phyloP scores from a whole-genome alignment of 2,888 invertebrate species.

The Anticlea derivata region DNA sequence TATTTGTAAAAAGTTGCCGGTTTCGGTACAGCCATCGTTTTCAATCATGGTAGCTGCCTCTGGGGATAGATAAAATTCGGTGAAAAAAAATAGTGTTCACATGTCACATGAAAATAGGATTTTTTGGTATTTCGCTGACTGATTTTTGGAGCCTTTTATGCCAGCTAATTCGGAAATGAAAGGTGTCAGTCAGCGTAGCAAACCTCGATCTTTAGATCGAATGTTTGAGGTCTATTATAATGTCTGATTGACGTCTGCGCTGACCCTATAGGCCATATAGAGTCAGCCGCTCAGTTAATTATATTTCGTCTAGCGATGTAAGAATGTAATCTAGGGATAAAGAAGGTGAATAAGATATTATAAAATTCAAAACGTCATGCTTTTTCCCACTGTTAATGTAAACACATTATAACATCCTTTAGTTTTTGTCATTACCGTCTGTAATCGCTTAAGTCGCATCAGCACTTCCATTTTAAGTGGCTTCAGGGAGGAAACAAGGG shows the following conservation, averaged over 20 bases:
- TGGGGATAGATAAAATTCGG: constrained; percentile 57
- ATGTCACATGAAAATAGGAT: constrained; percentile 7
- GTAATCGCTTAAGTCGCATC: constrained; percentile 51
- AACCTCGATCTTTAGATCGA: too few relatives aligned
- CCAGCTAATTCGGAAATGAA: too few relatives aligned
- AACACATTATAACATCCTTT: constrained; percentile 35
- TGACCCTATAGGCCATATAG: too few relatives aligned
- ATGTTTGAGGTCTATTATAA: too few relatives aligned
- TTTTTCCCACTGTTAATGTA: constrained; percentile 1
- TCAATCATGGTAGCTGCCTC: constrained; percentile 60
- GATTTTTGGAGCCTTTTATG: too few relatives aligned
- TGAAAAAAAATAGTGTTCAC: constrained; percentile 58
- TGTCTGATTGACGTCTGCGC: too few relatives aligned
- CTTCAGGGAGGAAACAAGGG: constrained; percentile 58
- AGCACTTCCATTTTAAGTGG: constrained; percentile 52
- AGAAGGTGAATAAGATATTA: too few relatives aligned
- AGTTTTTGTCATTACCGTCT: constrained; percentile 48
- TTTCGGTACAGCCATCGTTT: constrained; percentile 56
- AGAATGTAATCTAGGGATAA: too few relatives aligned
- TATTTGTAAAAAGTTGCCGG: constrained; percentile 26
- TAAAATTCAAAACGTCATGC: too few relatives aligned
- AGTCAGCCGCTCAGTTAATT: too few relatives aligned
- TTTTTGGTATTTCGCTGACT: constrained; percentile 4
- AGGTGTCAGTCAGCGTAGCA: too few relatives aligned
- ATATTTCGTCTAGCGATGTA: too few relatives aligned